These are phyloP conservation scores for Nomada goodeniana DNA, from an alignment of 2,888 invertebrate species.

Conservation along the genomic window DNA sequence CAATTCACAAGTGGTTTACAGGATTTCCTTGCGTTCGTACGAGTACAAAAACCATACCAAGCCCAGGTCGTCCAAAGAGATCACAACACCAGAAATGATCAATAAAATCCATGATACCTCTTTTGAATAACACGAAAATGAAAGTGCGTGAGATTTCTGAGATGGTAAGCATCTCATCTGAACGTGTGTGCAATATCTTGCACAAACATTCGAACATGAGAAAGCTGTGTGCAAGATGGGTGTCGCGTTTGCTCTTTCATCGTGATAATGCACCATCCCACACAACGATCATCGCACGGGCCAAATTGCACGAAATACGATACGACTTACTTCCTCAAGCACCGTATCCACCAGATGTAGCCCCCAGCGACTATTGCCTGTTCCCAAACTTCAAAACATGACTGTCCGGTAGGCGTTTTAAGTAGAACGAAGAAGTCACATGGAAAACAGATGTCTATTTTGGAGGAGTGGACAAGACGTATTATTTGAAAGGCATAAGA, in stretches of 20 bases:
- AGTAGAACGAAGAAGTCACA: constrained; percentile 1
- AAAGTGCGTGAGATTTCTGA: constrained; percentile 4
- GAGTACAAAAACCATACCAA: too few species aligned
- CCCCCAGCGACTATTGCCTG: not conserved
- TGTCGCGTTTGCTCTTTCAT: constrained; percentile 13
- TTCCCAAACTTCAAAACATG: not conserved
- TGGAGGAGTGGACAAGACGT: too few species aligned
- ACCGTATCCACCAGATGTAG: not conserved
- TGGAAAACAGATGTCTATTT: too few species aligned
- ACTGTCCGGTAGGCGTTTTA: not conserved
- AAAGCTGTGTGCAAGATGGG: constrained; percentile 4
- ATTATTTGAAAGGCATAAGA: not conserved
- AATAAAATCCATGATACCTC: not conserved
- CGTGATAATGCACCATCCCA: not conserved
- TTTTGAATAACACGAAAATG: not conserved
- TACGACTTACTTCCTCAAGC: not conserved
- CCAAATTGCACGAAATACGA: not conserved
- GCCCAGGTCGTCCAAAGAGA: not conserved
- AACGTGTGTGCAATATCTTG: not conserved
- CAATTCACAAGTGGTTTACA: too few species aligned
- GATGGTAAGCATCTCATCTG: not conserved
- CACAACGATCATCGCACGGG: not conserved
- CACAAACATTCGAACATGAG: constrained; percentile 9
- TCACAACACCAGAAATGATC: not conserved
- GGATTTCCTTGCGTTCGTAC: too few species aligned